Evolutionary conservation across 2,888 invertebrate species (phyloP), one percentile per base, ranked within the genome.

Genomic region (Ophion obscuratus): DNA sequence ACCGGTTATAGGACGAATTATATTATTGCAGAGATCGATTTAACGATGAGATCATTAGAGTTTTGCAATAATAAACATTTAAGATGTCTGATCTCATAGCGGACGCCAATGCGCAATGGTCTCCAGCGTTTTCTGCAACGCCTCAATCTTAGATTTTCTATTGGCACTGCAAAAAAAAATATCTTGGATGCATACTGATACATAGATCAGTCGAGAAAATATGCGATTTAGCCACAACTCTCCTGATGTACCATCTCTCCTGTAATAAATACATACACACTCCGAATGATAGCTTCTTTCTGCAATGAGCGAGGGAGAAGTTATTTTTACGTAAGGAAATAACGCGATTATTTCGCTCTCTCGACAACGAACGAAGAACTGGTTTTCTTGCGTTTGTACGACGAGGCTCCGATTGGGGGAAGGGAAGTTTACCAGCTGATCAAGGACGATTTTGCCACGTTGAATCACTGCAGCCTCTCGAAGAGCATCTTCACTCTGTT

Each of bases 371-470:
- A 67, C 74, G 70, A 61, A 75, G 75, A 85, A 85, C 82, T 79
- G 85, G 81, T 85, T 85, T 71, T 79, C 70, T 57, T 59, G 66
- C 47, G 64, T 17, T 78, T 59, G 40, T 40, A 44, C 44, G 67
- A 77, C 59, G 59, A 67, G 31, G 31, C n/a, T 47, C 14, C 31
- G 67, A 77, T 17, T 57, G 20, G 53, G 66, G 36, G 36, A 62
- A 40, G 20, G 67, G 77, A 59, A 61, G 44, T 78, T 85, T 47
- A 70, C 68, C 81, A 81, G 81, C 68, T 81, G 78, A 81, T 85
- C 85, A 85, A 85, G 81, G 85, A 78, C 85, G 81, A 79, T 75
- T 77, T 75, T 76, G 47, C 36, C 61, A 68, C 66, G 66, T 14
- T 36, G 71, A 61, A 62, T 66, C 27, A 53, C 31, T 76, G 6